A percentile compares a stretch with the other conserved stretches of the same genome.
Evolutionary conservation across 1,140 invertebrate genomes (phyloP).

Genomic region (Trichoplusia ni): DNA sequence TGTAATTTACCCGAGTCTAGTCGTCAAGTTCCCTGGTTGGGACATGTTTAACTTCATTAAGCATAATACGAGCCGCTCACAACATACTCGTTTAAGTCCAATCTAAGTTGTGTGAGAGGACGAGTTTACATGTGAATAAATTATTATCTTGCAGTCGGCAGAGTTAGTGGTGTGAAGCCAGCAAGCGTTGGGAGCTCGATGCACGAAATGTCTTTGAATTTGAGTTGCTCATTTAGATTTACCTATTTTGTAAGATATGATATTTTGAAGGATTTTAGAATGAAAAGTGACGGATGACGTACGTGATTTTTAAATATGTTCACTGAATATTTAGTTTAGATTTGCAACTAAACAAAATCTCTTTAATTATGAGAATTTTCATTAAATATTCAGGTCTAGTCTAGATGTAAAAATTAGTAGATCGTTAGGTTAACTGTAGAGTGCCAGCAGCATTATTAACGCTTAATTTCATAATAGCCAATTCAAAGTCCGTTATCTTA

Average conservation of each 20-base stretch:
- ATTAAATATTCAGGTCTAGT: no score
- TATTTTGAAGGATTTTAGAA: no score
- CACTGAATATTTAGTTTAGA: no score
- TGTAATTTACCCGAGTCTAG: constrained; percentile 46
- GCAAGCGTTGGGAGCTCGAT: constrained; percentile 42
- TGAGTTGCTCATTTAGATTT: constrained; percentile 12
- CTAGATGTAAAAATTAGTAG: no score
- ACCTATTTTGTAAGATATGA: not conserved
- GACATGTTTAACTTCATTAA: constrained; percentile 79
- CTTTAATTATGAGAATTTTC: no score
- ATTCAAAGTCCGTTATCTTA: constrained; percentile 29
- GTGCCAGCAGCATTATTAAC: constrained; percentile 7
- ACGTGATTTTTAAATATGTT: no score
- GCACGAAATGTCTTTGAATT: constrained; percentile 54
- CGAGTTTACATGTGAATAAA: constrained; percentile 78
- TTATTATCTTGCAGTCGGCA: constrained; percentile 72
- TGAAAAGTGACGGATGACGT: no score
- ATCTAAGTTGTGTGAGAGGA: constrained; percentile 74
- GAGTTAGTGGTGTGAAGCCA: constrained; percentile 57
- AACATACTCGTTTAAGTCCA: constrained; percentile 80
- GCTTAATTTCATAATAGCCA: constrained; percentile 25
- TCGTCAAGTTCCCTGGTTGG: constrained; percentile 58
- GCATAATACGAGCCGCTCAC: constrained; percentile 70
- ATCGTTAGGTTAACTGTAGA: no score
- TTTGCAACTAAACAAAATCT: no score